These are phyloP conservation scores for Drosophila pegasa DNA, from an alignment of 2,888 invertebrate genomes.

Conservation along the genomic window DNA sequence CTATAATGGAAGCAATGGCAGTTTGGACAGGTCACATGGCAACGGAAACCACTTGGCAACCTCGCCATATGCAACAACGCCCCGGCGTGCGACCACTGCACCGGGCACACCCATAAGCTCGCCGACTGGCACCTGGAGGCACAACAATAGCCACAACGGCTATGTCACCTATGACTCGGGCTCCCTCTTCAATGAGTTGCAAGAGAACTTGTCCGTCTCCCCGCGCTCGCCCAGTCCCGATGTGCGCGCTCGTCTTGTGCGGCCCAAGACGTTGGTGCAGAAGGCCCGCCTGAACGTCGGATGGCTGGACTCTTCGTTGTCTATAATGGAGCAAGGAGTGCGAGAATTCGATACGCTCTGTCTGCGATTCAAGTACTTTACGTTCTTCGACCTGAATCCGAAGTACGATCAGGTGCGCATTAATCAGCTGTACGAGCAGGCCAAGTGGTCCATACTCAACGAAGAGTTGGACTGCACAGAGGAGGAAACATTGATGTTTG, in stretches of 20 bases:
- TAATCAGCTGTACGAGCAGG: constrained; percentile 99
- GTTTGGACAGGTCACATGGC: constrained; percentile 86
- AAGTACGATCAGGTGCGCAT: constrained; percentile 97
- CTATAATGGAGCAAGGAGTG: constrained; percentile 99
- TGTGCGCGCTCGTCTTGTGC: constrained; percentile 90
- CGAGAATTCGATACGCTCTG: constrained; percentile 96
- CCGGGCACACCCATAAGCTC: constrained; percentile 89
- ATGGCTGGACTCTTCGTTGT: constrained; percentile 98
- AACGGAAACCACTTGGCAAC: constrained; percentile 84
- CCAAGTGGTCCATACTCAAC: constrained; percentile 98
- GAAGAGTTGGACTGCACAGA: constrained; percentile 99
- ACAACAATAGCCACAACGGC: constrained; percentile 77
- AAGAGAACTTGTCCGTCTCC: constrained; percentile 91
- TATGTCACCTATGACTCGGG: constrained; percentile 84
- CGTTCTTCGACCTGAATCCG: constrained; percentile 98
- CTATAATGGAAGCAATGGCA: constrained; percentile 90
- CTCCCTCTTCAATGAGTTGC: constrained; percentile 85
- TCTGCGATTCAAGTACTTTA: constrained; percentile 98
- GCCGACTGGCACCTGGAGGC: constrained; percentile 86
- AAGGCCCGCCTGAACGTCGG: constrained; percentile 97
- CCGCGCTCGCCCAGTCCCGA: constrained; percentile 93
- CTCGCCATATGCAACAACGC: constrained; percentile 84
- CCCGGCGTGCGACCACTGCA: constrained; percentile 85
- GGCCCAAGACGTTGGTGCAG: constrained; percentile 95
- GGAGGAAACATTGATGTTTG: constrained; percentile 99